Percentiles rank a stretch among this genome's conserved stretches.
These are phyloP conservation scores for Temnothorax unifasciatus DNA, from an alignment of 2,888 invertebrate species.

Conservation along the genomic window DNA sequence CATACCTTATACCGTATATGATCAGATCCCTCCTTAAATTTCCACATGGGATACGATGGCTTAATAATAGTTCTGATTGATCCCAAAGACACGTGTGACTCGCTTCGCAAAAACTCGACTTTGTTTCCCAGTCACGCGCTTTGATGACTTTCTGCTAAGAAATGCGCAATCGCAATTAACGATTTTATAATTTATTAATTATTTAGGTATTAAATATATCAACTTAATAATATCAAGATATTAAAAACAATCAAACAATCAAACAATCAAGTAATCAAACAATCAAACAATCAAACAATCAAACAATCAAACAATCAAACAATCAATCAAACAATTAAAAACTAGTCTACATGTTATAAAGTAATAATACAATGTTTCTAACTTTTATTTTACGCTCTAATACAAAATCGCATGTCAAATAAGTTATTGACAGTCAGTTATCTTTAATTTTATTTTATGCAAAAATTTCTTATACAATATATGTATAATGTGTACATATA, in stretches of 20 bases:
- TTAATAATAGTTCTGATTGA: conserved; percentile 31
- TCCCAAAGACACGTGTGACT: background rate
- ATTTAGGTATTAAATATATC: background rate
- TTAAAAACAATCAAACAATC: background rate
- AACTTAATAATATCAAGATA: background rate
- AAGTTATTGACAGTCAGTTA: background rate
- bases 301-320: no score
- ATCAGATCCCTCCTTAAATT: no score
- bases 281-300: no score
- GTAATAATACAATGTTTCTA: background rate
- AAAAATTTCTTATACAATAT: no score
- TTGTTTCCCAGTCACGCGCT: background rate
- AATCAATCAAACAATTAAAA: background rate
- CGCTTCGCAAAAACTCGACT: conserved; percentile 20
- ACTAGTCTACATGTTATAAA: background rate
- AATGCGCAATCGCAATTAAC: background rate
- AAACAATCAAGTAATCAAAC: no score
- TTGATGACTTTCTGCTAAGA: background rate
- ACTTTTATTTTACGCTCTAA: background rate
- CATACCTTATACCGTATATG: conserved; percentile 12
- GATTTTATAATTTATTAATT: conserved; percentile 2
- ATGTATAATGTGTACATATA: background rate
- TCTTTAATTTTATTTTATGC: background rate
- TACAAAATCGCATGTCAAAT: background rate
- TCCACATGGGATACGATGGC: background rate